These are phyloP conservation scores for Moxostoma hubbsi DNA, from an alignment of 2,797 vertebrate genomes.

Conservation along the genomic window DNA sequence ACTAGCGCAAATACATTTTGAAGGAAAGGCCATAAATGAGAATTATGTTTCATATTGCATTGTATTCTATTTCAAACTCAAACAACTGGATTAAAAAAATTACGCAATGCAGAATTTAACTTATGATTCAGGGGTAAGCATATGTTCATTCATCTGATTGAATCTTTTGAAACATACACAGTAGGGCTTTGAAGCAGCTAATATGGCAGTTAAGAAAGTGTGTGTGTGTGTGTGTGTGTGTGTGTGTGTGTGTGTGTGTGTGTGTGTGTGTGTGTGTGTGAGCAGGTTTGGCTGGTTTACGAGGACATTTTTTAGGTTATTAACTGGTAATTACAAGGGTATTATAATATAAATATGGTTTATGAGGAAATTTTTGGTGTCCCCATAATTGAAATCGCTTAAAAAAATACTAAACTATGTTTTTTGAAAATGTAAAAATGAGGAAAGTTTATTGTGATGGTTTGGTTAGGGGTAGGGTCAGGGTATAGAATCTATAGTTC, in stretches of 20 bases:
- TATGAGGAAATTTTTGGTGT: too few relatives aligned
- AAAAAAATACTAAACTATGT: too few relatives aligned
- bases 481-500: too few relatives aligned
- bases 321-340: too few relatives aligned
- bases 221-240: slow-evolving; percentile 18
- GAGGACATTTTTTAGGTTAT: too few relatives aligned
- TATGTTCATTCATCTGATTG: slow-evolving; percentile 82
- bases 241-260: slow-evolving; percentile 5
- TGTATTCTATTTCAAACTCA: slow-evolving; percentile 62
- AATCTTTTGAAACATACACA: slow-evolving; percentile 80
- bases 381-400: too few relatives aligned
- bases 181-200: slow-evolving; percentile 74
- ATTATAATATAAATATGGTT: too few relatives aligned
- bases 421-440: too few relatives aligned
- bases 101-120: slow-evolving; percentile 78
- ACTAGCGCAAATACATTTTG: slow-evolving; percentile 46
- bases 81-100: slow-evolving; percentile 69
- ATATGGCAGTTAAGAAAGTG: slow-evolving; percentile 66
- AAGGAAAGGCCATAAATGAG: slow-evolving; percentile 62
- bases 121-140: slow-evolving; percentile 77
- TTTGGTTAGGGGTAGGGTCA: too few relatives aligned
- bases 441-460: too few relatives aligned
- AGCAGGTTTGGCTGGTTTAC: too few relatives aligned
- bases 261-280: too few relatives aligned
- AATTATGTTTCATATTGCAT: slow-evolving; percentile 63